These are phyloP conservation scores for Cheirogaleus medius DNA, from an alignment of 2,113 vertebrate species.

Conservation along the genomic window DNA sequence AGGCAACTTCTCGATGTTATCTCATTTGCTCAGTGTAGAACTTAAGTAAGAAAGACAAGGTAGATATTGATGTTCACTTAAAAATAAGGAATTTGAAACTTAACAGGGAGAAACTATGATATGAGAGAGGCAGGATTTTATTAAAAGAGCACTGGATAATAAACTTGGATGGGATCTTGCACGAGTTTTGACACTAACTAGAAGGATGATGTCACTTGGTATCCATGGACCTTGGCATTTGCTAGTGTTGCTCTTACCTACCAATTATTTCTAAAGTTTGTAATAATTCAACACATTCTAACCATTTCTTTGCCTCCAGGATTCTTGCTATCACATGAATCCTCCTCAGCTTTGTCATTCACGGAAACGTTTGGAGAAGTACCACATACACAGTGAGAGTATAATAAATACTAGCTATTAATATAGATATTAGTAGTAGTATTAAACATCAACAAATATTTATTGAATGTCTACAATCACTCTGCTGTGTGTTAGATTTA, in stretches of 20 bases:
- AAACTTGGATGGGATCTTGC: neutral
- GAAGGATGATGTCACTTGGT: neutral
- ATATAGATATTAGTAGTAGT: neutral
- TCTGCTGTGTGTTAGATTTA: neutral
- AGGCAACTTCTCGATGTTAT: neutral
- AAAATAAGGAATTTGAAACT: conserved; percentile 31
- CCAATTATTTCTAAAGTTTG: conserved; percentile 14
- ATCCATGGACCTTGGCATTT: conserved; percentile 10
- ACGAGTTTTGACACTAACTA: neutral
- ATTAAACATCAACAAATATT: neutral
- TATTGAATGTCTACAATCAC: neutral
- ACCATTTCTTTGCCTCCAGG: neutral
- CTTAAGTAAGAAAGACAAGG: neutral
- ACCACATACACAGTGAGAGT: neutral
- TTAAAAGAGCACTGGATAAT: neutral
- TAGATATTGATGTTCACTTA: conserved; percentile 9
- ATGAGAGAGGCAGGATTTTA: neutral
- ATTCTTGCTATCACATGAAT: neutral
- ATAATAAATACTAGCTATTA: neutral
- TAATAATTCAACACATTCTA: neutral
- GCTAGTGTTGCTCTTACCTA: neutral
- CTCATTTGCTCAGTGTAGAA: neutral
- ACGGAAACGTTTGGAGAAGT: neutral
- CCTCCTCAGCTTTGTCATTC: neutral
- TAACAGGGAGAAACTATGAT: neutral